These are phyloP conservation scores for Thamnaconus septentrionalis DNA, from an alignment of 2,113 vertebrate genomes.

Conservation along the genomic window DNA sequence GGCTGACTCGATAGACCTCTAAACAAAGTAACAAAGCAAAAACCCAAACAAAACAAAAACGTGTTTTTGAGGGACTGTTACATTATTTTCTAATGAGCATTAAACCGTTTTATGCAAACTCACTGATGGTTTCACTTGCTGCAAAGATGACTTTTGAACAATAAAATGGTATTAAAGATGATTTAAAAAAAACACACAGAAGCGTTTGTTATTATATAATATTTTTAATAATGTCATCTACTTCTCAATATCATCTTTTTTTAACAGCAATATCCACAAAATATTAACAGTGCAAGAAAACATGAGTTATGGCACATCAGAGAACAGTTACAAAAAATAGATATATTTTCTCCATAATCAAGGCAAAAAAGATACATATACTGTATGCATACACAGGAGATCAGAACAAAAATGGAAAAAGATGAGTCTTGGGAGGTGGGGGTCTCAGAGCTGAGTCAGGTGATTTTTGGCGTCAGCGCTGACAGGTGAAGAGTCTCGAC, in stretches of 20 bases:
- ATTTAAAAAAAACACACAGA: neutral
- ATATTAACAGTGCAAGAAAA: constrained; percentile 84
- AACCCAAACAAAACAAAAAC: too few relatives aligned
- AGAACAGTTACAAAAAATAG: constrained; percentile 83
- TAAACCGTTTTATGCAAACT: too few relatives aligned
- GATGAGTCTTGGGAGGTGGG: constrained; percentile 50
- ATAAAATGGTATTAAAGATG: neutral
- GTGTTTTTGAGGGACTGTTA: too few relatives aligned
- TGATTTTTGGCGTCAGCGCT: constrained; percentile 54
- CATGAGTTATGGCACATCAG: constrained; percentile 81
- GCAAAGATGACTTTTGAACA: neutral
- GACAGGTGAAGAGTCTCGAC: constrained; percentile 36
- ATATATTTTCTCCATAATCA: constrained; percentile 79
- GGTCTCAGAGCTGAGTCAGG: constrained; percentile 41
- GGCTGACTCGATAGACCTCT: too few relatives aligned
- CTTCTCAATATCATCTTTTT: constrained; percentile 70
- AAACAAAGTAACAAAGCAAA: too few relatives aligned
- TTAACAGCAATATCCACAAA: constrained; percentile 81
- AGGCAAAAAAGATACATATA: constrained; percentile 76
- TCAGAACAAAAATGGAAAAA: constrained; percentile 62
- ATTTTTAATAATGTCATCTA: constrained; percentile 77
- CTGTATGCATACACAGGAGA: constrained; percentile 74
- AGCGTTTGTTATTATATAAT: constrained; percentile 63
- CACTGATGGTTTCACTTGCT: too few relatives aligned
- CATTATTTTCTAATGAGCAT: too few relatives aligned